These are phyloP conservation scores for Cordilura impudica DNA, from an alignment of 2,888 invertebrate species.

Conservation along the genomic window DNA sequence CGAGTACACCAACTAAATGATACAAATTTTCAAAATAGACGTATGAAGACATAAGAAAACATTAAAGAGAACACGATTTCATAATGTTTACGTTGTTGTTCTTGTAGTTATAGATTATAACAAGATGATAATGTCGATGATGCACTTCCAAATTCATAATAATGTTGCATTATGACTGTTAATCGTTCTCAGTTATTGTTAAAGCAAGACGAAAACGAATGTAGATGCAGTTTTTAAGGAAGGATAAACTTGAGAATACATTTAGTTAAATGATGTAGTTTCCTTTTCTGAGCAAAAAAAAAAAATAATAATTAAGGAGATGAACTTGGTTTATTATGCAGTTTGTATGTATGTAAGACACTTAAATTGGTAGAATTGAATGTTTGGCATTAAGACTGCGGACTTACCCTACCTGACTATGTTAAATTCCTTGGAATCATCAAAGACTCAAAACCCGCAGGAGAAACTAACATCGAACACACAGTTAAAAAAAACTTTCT, in stretches of 20 bases:
- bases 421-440: too few relatives aligned
- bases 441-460: too few relatives aligned
- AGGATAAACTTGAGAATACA: not conserved
- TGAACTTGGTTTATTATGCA: too few relatives aligned
- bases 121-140: constrained; percentile 15
- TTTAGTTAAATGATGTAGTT: not conserved
- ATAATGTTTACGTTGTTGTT: not conserved
- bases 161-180: constrained; percentile 29
- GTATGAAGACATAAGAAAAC: not conserved
- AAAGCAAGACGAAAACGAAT: constrained; percentile 26
- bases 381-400: too few relatives aligned
- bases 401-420: too few relatives aligned
- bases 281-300: too few relatives aligned
- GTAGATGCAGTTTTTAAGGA: constrained; percentile 1
- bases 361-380: too few relatives aligned
- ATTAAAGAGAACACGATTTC: not conserved
- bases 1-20: not conserved
- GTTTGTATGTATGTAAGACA: too few relatives aligned
- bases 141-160: constrained; percentile 25
- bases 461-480: too few relatives aligned
- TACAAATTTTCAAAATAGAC: not conserved
- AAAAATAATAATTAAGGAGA: too few relatives aligned
- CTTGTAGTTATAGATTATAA: not conserved
- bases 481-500: too few relatives aligned
- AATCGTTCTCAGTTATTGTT: constrained; percentile 21